Percentiles rank a stretch among this genome's conserved stretches.
Conservation (phyloP, 2,113 vertebrate species). For the Periophthalmus modestus region DNA sequence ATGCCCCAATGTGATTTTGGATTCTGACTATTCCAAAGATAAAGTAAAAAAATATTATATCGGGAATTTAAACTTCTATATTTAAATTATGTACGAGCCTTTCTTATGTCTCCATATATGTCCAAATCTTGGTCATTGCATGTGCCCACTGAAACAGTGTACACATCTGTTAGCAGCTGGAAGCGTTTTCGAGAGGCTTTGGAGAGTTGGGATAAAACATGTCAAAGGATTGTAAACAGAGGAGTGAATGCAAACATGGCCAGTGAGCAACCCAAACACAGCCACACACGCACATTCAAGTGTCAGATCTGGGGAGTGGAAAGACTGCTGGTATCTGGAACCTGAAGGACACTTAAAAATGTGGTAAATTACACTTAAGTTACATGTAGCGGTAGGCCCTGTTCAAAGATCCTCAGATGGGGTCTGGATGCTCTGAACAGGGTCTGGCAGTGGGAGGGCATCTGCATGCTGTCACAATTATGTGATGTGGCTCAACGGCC, state of each 20-base stretch:
- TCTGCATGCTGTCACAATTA: constrained; percentile 24
- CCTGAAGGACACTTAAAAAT: constrained; percentile 29
- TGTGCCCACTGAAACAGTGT: constrained; percentile 1
- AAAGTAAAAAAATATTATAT: not conserved
- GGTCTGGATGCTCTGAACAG: constrained; percentile 39
- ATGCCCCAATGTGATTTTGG: constrained; percentile 4
- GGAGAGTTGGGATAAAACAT: constrained; percentile 40
- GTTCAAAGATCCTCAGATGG: constrained; percentile 36
- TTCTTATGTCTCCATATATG: not conserved
- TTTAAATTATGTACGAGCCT: constrained; percentile 5
- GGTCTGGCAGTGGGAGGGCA: constrained; percentile 30
- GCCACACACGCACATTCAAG: constrained; percentile 18
- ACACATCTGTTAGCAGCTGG: constrained; percentile 36
- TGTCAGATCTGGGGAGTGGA: constrained; percentile 38
- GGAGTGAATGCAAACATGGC: constrained; percentile 48
- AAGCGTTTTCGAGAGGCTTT: constrained; percentile 30
- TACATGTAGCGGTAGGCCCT: constrained; percentile 15
- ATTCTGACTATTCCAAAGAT: constrained; percentile 23
- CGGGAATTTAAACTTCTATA: not conserved
- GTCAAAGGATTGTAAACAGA: constrained; percentile 51
- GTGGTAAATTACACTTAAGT: constrained; percentile 39
- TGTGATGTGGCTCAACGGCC: constrained; percentile 30
- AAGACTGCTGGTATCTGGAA: constrained; percentile 37
- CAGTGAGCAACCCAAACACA: constrained; percentile 40
- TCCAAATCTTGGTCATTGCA: not conserved